These are phyloP conservation scores for Sweltsa coloradensis DNA, from an alignment of 1,140 invertebrate genomes.

Conservation along the genomic window DNA sequence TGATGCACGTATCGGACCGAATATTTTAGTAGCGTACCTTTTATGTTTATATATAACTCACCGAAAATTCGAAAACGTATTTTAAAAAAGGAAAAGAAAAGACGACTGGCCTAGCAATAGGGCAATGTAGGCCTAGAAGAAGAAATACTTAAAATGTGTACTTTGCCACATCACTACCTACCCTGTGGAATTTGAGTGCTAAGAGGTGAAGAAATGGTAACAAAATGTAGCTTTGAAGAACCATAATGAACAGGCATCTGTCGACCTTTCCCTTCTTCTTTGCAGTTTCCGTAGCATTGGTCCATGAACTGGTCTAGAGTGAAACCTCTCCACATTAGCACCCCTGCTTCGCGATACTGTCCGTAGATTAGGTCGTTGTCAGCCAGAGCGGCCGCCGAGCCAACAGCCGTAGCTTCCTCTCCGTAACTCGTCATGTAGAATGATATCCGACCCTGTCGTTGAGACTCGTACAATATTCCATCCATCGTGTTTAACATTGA, in stretches of 20 bases:
- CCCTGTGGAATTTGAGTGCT: conserved; percentile 95
- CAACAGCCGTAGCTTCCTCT: conserved; percentile 90
- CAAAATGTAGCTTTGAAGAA: conserved; percentile 69
- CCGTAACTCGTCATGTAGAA: conserved; percentile 99
- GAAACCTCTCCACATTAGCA: conserved; percentile 85
- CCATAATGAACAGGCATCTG: conserved; percentile 97
- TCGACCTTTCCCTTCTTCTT: conserved; percentile 80
- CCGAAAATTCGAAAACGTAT: not conserved
- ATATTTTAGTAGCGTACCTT: too few species aligned
- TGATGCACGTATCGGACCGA: too few species aligned
- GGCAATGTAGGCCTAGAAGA: not conserved
- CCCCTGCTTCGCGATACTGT: conserved; percentile 89
- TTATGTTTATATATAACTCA: too few species aligned
- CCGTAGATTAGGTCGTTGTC: conserved; percentile 82
- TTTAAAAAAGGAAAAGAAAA: not conserved
- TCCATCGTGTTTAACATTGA: conserved; percentile 85
- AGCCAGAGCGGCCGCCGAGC: conserved; percentile 82
- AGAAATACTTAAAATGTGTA: not conserved
- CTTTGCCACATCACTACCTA: too few species aligned
- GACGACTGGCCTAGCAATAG: not conserved
- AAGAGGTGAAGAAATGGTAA: conserved; percentile 91
- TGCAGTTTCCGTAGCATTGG: conserved; percentile 91
- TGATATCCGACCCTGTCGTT: conserved; percentile 94
- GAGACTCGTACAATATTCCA: conserved; percentile 93
- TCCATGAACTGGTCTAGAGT: conserved; percentile 78